Evolutionary conservation across 2,113 vertebrate species (phyloP), one percentile per base, ranked within the genome.

Genomic region (Chroicocephalus ridibundus): DNA sequence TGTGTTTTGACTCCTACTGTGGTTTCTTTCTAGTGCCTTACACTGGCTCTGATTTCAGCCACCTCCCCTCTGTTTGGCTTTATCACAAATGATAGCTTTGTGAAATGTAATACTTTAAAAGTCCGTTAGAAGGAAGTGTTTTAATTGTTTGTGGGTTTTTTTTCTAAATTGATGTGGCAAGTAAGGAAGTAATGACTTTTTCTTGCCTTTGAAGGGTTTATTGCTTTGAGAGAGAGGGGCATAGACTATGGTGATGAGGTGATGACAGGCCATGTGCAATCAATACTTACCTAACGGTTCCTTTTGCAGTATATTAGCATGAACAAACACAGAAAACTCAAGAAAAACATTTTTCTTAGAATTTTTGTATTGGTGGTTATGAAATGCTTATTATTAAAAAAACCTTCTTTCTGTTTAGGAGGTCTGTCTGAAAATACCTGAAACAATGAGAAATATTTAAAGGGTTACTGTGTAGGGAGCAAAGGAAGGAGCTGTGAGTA

Each of bases 71-170:
- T 80, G 31, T 79, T 85, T 93, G 87, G 24, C 65, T 87, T 85
- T 69, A 69, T 97, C 85, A 88, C 65, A 83, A 58, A 64, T 75
- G 34, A 86, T 72, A 84, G 21, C 51, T 92, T 86, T 94, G 60
- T 86, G 81, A 86, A 74, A 90, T 77, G 36, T 27, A 65, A 20
- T 65, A 38, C 34, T 49, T 49, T 22, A 49, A 49, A 47, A 49
- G 47, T 49, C 47, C 11, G 21, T 22, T 49, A 22, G 47, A 49
- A 49, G 47, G 47, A 49, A 49, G 20, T 55, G 8, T 25, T 87
- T 69, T 47, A 34, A 14, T 70, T 89, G 9, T 12, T 26, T 42
- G 31, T 77, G 40, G 40, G 40, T 17, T 44, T n/a, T 77, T 26
- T 17, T 17, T 3, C 38, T 55, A 11, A 68, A 70, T 61, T 57